phyloP scores from a whole-genome alignment of 2,888 invertebrate genomes.

The Rugalucina vietnamica region DNA sequence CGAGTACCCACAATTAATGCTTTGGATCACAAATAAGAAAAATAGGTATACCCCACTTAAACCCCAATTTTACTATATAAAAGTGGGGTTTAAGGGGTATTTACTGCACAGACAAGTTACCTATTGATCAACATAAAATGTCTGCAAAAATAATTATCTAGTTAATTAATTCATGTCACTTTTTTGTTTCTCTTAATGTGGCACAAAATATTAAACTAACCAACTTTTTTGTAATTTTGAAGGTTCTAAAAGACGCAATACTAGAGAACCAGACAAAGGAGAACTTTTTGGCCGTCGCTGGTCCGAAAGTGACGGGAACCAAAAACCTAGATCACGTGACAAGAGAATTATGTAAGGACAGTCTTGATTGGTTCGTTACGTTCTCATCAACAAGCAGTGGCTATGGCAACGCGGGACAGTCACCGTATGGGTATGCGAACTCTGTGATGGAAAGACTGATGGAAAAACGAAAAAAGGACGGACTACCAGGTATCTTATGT shows the following conservation, averaged over 20 bases:
- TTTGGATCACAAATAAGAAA: neutral
- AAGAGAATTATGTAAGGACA: conserved; percentile 90
- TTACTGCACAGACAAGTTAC: neutral
- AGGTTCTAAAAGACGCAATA: conserved; percentile 93
- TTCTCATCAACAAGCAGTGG: conserved; percentile 99
- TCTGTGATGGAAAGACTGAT: conserved; percentile 98
- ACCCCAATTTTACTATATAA: neutral
- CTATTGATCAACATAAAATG: neutral
- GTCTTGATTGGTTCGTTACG: conserved; percentile 94
- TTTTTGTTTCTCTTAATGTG: neutral
- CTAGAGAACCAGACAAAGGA: conserved; percentile 93
- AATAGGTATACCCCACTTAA: too few species aligned
- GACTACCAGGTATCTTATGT: conserved; percentile 92
- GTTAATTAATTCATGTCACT: neutral
- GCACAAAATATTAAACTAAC: neutral
- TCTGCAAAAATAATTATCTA: neutral
- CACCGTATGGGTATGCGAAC: conserved; percentile 98
- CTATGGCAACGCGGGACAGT: conserved; percentile 97
- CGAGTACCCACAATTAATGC: neutral
- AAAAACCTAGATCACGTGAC: conserved; percentile 92
- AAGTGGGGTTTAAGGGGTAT: neutral
- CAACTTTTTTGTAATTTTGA: neutral
- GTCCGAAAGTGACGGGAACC: conserved; percentile 94
- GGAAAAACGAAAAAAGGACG: conserved; percentile 92
- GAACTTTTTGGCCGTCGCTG: conserved; percentile 91